Evolutionary conservation across 2,888 invertebrate genomes (phyloP).

Genomic region (Polylopha cassiicola): DNA sequence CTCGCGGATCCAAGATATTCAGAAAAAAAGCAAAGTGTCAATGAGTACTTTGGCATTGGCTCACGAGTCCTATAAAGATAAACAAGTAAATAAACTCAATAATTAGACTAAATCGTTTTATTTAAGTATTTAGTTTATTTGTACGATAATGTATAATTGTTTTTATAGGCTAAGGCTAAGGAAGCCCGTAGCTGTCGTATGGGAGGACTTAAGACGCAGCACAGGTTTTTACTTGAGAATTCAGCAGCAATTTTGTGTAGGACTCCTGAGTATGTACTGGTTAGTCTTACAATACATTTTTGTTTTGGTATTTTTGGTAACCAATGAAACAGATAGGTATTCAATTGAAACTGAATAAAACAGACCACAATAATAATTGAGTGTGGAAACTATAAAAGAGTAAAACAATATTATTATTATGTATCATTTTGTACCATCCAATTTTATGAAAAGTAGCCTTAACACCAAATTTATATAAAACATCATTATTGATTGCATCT

Average conservation of each 20-base stretch:
- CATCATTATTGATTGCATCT: too few relatives aligned
- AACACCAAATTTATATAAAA: too few relatives aligned
- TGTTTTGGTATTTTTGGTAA: background rate
- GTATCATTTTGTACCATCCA: too few relatives aligned
- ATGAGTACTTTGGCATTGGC: constrained; percentile 60
- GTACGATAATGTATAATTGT: constrained; percentile 24
- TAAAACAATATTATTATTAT: too few relatives aligned
- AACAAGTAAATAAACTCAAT: constrained; percentile 62
- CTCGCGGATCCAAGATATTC: constrained; percentile 53
- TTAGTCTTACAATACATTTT: constrained; percentile 32
- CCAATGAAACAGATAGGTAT: background rate
- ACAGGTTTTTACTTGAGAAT: constrained; percentile 82
- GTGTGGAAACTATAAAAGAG: too few relatives aligned
- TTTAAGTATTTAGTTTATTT: constrained; percentile 37
- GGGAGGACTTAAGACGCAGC: constrained; percentile 64
- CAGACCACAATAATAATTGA: too few relatives aligned
- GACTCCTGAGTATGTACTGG: constrained; percentile 75
- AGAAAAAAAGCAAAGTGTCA: constrained; percentile 59
- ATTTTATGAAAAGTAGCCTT: too few relatives aligned
- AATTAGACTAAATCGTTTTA: constrained; percentile 29
- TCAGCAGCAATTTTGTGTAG: constrained; percentile 77
- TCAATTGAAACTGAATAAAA: background rate
- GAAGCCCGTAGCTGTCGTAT: constrained; percentile 75
- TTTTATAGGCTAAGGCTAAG: constrained; percentile 78
- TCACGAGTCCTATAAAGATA: constrained; percentile 70